phyloP scores from a whole-genome alignment of 2,888 invertebrate species.

The Actias luna region DNA sequence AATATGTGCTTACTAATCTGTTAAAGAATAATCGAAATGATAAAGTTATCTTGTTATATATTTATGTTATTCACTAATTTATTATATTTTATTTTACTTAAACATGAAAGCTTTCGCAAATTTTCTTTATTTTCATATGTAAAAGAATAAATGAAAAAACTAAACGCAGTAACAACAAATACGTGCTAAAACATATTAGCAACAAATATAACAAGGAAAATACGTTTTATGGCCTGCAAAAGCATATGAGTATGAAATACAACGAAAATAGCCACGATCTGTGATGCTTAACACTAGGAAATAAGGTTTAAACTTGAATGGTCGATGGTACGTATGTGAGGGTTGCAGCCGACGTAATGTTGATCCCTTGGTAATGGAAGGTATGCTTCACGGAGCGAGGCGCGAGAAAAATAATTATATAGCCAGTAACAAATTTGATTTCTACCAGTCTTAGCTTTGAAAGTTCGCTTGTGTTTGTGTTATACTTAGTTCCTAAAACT shows the following conservation, averaged over 20 bases:
- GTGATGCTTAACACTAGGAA: conserved; percentile 11
- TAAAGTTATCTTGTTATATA: too few relatives aligned
- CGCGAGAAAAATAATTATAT: conserved; percentile 53
- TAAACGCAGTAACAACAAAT: not conserved
- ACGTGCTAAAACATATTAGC: conserved; percentile 15
- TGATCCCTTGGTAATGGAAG: conserved; percentile 67
- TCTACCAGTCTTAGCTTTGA: conserved; percentile 4
- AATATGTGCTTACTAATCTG: too few relatives aligned
- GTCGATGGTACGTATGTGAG: conserved; percentile 7
- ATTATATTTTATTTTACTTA: too few relatives aligned
- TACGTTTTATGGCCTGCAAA: conserved; percentile 52
- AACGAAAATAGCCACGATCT: not conserved
- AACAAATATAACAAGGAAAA: conserved; percentile 48
- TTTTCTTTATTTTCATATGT: conserved; percentile 1
- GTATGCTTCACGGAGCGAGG: conserved; percentile 14
- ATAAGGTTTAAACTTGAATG: conserved; percentile 14
- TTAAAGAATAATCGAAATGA: too few relatives aligned
- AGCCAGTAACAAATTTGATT: conserved; percentile 34
- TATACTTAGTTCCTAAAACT: not conserved
- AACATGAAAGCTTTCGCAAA: not conserved
- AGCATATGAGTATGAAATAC: conserved; percentile 22
- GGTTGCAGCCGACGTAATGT: conserved; percentile 26
- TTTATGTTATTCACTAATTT: too few relatives aligned
- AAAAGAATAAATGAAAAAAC: not conserved
- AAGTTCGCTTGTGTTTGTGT: not conserved